A percentile compares a stretch with the other conserved stretches of the same genome.
Conservation (phyloP, 2,113 vertebrate species). For the Gymnocephalus cernua region DNA sequence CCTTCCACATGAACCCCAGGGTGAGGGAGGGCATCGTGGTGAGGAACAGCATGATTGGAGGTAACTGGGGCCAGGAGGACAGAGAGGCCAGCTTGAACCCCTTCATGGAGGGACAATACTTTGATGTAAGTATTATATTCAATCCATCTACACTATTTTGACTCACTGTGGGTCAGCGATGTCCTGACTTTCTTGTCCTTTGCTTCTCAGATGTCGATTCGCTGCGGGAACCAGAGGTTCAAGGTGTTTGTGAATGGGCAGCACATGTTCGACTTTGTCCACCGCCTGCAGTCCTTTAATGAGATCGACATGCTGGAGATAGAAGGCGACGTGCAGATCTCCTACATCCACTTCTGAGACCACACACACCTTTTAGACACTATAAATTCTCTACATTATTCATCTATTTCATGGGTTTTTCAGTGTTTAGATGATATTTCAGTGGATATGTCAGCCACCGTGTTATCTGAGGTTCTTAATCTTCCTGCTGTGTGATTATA, state of each 20-base stretch:
- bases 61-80: constrained; percentile 86
- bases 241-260: constrained; percentile 88
- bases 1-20: constrained; percentile 87
- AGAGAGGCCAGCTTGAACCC: constrained; percentile 77
- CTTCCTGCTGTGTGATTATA: not conserved
- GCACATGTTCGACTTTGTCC: constrained; percentile 85
- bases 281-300: constrained; percentile 79
- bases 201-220: constrained; percentile 85
- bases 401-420: not conserved
- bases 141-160: no score
- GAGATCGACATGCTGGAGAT: constrained; percentile 85
- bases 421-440: not conserved
- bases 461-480: not conserved
- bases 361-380: not conserved
- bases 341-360: constrained; percentile 86
- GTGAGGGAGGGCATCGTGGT: constrained; percentile 72
- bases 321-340: constrained; percentile 84
- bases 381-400: not conserved
- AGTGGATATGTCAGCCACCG: not conserved
- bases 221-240: constrained; percentile 83
- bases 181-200: not conserved
- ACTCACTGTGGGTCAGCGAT: not conserved
- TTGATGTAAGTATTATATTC: constrained; percentile 84
- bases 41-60: constrained; percentile 83
- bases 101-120: constrained; percentile 86